These are phyloP conservation scores for Azemiops feae DNA, from an alignment of 2,113 vertebrate species.

Conservation along the genomic window DNA sequence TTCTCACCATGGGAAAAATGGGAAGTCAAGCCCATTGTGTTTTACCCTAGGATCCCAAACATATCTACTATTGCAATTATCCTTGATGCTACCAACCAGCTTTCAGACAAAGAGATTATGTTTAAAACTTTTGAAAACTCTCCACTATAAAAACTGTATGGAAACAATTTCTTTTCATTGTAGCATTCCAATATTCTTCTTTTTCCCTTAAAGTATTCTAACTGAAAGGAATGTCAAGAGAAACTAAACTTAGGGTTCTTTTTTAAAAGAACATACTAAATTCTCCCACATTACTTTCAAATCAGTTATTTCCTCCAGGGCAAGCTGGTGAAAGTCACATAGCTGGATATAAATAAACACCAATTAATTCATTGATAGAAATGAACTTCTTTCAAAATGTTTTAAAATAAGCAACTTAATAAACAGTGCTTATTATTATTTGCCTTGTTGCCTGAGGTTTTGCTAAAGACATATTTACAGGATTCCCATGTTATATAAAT, in stretches of 20 bases:
- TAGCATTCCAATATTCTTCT: background rate
- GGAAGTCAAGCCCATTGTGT: background rate
- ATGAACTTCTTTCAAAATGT: background rate
- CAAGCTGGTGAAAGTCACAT: background rate
- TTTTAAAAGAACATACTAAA: background rate
- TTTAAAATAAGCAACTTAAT: background rate
- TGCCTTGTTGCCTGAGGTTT: background rate
- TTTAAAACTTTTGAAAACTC: background rate
- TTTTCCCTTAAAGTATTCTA: background rate
- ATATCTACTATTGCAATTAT: background rate
- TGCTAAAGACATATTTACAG: background rate
- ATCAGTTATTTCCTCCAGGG: background rate
- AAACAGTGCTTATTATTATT: background rate
- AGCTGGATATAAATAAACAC: background rate
- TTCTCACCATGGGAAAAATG: background rate
- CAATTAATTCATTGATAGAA: background rate
- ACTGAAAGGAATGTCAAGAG: background rate
- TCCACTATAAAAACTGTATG: background rate
- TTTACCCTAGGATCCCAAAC: background rate
- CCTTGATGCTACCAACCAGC: background rate
- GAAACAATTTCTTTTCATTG: background rate
- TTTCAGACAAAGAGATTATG: background rate
- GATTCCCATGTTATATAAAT: background rate
- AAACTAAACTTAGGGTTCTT: background rate
- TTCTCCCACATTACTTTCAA: background rate